A percentile compares a stretch with the other conserved stretches of the same genome.
phyloP scores from a whole-genome alignment of 2,888 invertebrate species.

The Atherix ibis region DNA sequence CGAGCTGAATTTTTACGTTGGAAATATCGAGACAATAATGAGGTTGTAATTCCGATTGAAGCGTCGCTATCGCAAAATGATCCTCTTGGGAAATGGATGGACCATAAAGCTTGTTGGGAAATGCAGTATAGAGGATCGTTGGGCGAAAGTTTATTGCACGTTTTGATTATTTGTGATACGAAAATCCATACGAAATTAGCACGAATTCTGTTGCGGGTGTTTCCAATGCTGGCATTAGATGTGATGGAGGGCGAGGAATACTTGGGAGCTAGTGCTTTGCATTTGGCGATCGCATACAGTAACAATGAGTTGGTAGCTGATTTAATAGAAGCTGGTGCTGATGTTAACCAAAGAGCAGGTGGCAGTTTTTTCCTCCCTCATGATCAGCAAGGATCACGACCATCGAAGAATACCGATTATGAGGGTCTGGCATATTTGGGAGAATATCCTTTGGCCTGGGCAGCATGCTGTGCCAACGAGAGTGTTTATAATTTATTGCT shows the following conservation, averaged over 20 bases:
- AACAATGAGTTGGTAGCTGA: conserved; percentile 91
- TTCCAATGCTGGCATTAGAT: conserved; percentile 79
- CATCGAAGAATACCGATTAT: conserved; percentile 75
- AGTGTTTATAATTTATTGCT: conserved; percentile 90
- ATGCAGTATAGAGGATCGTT: conserved; percentile 90
- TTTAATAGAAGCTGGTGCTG: conserved; percentile 80
- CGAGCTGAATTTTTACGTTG: conserved; percentile 76
- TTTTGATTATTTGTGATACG: conserved; percentile 88
- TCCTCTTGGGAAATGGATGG: conserved; percentile 73
- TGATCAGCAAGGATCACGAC: conserved; percentile 73
- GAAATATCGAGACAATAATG: conserved; percentile 76
- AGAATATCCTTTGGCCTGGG: conserved; percentile 94
- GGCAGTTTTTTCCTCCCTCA: conserved; percentile 93
- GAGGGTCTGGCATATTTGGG: conserved; percentile 95
- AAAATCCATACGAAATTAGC: conserved; percentile 58
- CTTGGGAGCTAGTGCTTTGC: conserved; percentile 84
- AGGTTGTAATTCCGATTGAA: conserved; percentile 73
- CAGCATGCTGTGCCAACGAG: conserved; percentile 93
- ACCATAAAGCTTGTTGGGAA: conserved; percentile 94
- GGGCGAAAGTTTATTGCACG: conserved; percentile 88
- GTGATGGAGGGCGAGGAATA: conserved; percentile 97
- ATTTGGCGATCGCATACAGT: conserved; percentile 90
- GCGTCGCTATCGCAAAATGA: conserved; percentile 72
- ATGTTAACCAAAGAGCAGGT: conserved; percentile 82
- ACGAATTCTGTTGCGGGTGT: conserved; percentile 75